Evolutionary conservation across 2,113 vertebrate species (phyloP).

Genomic region (Paraplagusia blochii): DNA sequence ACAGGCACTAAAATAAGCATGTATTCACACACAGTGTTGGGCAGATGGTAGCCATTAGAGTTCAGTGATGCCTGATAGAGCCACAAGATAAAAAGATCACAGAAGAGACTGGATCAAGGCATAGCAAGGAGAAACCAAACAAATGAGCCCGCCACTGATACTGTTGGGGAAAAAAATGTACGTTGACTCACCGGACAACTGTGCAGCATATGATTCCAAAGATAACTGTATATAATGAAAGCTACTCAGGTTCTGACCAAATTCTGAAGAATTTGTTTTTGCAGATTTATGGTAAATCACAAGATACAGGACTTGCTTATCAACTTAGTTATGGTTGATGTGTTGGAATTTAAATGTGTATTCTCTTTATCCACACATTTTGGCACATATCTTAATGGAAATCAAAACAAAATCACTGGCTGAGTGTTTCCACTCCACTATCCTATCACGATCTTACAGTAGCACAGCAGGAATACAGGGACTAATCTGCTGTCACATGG

Average conservation of each 20-base stretch:
- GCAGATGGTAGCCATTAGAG: constrained; percentile 52
- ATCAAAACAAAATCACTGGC: constrained; percentile 58
- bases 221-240: too few species aligned
- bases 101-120: constrained; percentile 29
- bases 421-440: constrained; percentile 69
- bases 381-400: constrained; percentile 54
- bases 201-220: too few species aligned
- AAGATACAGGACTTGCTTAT: too few species aligned
- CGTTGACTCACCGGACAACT: too few species aligned
- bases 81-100: constrained; percentile 27
- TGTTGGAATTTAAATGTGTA: constrained; percentile 23
- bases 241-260: too few species aligned
- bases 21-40: constrained; percentile 19
- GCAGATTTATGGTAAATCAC: too few species aligned
- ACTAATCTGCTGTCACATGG: constrained; percentile 6
- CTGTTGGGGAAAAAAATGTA: background rate
- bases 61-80: constrained; percentile 24
- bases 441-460: constrained; percentile 48
- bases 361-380: constrained; percentile 30
- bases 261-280: too few species aligned
- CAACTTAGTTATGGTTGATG: too few species aligned
- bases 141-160: constrained; percentile 20
- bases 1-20: constrained; percentile 28
- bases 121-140: background rate
- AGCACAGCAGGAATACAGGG: constrained; percentile 21